Conservation (phyloP, 2,113 vertebrate genomes). For the Gobius niger region DNA sequence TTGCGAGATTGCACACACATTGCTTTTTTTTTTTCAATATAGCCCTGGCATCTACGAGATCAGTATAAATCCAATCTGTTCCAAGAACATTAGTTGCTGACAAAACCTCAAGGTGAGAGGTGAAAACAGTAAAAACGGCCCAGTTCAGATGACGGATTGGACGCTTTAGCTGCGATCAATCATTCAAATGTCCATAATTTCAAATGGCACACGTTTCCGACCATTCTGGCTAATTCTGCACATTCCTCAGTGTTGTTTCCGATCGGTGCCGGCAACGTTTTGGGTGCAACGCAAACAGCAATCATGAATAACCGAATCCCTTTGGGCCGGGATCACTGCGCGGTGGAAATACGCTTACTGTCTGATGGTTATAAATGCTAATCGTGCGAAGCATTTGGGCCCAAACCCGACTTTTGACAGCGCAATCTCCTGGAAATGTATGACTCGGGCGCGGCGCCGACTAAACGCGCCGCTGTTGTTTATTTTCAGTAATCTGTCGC, state of each 20-base stretch:
- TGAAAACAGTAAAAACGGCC: too few species aligned
- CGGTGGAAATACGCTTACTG: conserved; percentile 45
- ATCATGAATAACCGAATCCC: conserved; percentile 65
- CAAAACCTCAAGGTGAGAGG: too few species aligned
- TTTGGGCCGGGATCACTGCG: conserved; percentile 25
- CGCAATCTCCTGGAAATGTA: conserved; percentile 55
- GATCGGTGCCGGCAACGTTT: background rate
- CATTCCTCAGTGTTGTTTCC: background rate
- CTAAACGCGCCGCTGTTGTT: background rate
- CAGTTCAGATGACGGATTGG: too few species aligned
- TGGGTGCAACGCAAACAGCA: conserved; percentile 13
- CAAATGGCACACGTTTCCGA: background rate
- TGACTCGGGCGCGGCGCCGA: conserved; percentile 13
- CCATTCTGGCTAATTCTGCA: background rate
- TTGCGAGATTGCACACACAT: too few species aligned
- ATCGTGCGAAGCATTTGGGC: conserved; percentile 51
- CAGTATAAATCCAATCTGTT: too few species aligned
- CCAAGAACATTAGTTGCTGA: too few species aligned
- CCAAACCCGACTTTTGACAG: conserved; percentile 48
- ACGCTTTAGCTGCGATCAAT: background rate
- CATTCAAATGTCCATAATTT: background rate
- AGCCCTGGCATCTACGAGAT: too few species aligned
- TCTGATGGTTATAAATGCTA: conserved; percentile 61
- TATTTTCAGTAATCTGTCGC: conserved; percentile 9
- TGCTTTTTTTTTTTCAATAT: too few species aligned